phyloP scores from a whole-genome alignment of 2,797 vertebrate genomes.

The Gymnothorax reevesii region DNA sequence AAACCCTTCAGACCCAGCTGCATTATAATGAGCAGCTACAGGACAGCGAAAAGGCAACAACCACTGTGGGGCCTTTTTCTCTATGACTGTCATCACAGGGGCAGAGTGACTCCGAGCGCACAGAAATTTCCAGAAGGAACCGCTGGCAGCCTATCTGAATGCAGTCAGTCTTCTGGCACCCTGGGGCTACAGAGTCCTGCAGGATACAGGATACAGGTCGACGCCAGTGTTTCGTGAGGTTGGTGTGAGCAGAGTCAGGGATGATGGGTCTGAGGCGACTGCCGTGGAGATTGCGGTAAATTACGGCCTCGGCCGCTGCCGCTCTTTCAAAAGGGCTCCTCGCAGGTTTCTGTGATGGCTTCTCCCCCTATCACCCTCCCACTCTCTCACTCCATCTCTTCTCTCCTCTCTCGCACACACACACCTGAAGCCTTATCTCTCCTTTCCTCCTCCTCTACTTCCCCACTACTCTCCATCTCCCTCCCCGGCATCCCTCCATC shows the following conservation, averaged over 20 bases:
- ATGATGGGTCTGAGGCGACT: too few relatives aligned
- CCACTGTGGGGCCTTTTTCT: too few relatives aligned
- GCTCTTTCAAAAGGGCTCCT: not conserved
- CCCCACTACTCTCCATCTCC: not conserved
- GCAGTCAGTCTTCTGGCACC: too few relatives aligned
- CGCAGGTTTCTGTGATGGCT: not conserved
- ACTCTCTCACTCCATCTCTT: not conserved
- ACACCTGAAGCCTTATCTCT: not conserved
- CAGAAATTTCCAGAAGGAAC: too few relatives aligned
- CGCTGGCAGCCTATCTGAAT: not conserved
- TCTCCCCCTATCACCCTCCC: not conserved
- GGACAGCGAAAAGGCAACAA: not conserved
- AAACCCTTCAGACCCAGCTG: not conserved
- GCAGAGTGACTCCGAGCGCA: too few relatives aligned
- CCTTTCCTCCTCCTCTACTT: not conserved
- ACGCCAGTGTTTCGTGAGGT: too few relatives aligned
- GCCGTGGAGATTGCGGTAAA: not conserved
- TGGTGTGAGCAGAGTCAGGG: too few relatives aligned
- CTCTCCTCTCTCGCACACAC: not conserved
- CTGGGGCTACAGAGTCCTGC: too few relatives aligned
- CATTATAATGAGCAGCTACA: slow-evolving; percentile 3
- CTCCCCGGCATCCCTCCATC: not conserved
- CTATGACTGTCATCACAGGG: not conserved
- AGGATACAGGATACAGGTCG: too few relatives aligned
- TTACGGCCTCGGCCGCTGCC: not conserved